Conservation (phyloP, 2,888 invertebrate genomes). For the Eupithecia centaureata region DNA sequence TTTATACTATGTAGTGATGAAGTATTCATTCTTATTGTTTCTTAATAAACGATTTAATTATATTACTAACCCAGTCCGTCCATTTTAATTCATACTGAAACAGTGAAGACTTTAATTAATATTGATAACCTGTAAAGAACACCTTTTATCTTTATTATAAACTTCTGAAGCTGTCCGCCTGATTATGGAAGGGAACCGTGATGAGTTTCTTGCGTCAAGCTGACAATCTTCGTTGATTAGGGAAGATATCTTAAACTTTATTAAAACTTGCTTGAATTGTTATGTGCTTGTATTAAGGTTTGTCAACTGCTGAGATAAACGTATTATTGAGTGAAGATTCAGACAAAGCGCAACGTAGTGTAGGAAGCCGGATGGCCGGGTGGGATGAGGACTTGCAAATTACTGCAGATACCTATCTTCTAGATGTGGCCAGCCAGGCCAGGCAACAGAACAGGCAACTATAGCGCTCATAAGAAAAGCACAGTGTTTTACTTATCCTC, state of each 20-base stretch:
- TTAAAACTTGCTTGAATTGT: neutral
- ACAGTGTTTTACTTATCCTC: too few species aligned
- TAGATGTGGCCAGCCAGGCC: too few species aligned
- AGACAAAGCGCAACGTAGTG: neutral
- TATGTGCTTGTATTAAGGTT: neutral
- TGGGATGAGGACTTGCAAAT: too few species aligned
- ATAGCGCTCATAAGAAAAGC: too few species aligned
- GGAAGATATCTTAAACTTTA: neutral
- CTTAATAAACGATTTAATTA: too few species aligned
- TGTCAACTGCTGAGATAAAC: neutral
- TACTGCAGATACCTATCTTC: too few species aligned
- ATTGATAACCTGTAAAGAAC: conserved; percentile 29
- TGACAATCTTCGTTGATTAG: conserved; percentile 12
- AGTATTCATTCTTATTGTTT: too few species aligned
- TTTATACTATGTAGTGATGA: too few species aligned
- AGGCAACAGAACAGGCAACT: too few species aligned
- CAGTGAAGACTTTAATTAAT: conserved; percentile 36
- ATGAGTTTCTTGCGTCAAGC: conserved; percentile 18
- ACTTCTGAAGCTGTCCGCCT: conserved; percentile 33
- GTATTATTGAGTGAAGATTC: neutral
- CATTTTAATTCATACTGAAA: conserved; percentile 25
- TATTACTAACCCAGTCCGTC: too few species aligned
- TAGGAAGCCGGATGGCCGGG: neutral
- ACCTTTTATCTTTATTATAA: conserved; percentile 35
- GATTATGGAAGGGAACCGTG: neutral